Evolutionary conservation across 2,888 invertebrate species (phyloP), one percentile per base, ranked within the genome.

Genomic region (Chromoteleia sp.): DNA sequence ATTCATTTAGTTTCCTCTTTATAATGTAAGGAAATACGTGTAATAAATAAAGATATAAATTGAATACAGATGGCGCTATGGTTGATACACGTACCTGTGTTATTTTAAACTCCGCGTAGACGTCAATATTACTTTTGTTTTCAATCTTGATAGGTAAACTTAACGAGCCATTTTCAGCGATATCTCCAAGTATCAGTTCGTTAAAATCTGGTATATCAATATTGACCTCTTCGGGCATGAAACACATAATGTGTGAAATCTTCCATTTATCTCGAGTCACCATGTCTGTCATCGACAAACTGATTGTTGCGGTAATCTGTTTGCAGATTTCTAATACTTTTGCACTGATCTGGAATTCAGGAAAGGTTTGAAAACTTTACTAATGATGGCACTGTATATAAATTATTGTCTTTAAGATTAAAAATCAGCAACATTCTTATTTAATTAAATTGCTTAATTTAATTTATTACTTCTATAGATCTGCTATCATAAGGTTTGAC

Each of bases 181-280:
- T 82, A 15, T 65, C 84, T 52, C 85, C 83, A 65, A 91, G 91
- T 73, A 86, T 75, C 0, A 90, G 25, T 36, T 84, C 63, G 5
- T 85, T 45, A 10, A 6, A 29, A 19, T 48, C n/a, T 5, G 86
- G 82, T 4, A 91, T 41, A 17, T 79, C 58, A 10, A 90, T 83
- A 54, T 88, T 83, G 2, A 86, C 82, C 33, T 89, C 85, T 79
- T 90, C 90, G 0, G 91, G 87, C 30, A 90, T 86, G 59, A 91
- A 88, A 67, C 88, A 90, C 82, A 91, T 88, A 19, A 87, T 84
- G 39, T 90, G 89, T 15, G 87, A 84, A 63, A 88, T 87, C 7
- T 82, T 81, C 86, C 87, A 89, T 29, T 82, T 85, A 1, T 86
- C 87, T 19, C 85, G 86, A 4, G 89, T 89, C 14, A 91, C 89